These are phyloP conservation scores for Micrastur ruficollis DNA, from an alignment of 2,797 vertebrate genomes.

Conservation along the genomic window DNA sequence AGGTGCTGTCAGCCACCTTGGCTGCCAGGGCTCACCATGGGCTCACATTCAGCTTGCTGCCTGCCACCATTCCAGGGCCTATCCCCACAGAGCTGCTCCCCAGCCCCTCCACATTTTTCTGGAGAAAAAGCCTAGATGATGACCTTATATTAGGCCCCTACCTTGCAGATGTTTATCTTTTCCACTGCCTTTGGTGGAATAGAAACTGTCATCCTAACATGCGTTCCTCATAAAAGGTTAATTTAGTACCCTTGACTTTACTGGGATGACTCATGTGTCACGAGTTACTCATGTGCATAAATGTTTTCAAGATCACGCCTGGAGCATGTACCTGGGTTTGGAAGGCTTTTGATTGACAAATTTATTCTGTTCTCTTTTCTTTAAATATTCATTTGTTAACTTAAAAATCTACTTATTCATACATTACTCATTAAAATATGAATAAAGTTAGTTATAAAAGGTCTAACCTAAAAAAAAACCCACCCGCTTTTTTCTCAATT, in stretches of 20 bases:
- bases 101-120: not conserved
- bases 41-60: not conserved
- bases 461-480: slow-evolving; percentile 25
- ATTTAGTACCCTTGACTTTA: slow-evolving; percentile 23
- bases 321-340: slow-evolving; percentile 44
- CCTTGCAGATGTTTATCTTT: not conserved
- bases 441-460: slow-evolving; percentile 61
- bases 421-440: slow-evolving; percentile 65
- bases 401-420: slow-evolving; percentile 61
- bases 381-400: slow-evolving; percentile 68
- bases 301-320: slow-evolving; percentile 57
- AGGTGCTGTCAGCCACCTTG: not conserved
- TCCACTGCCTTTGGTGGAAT: not conserved
- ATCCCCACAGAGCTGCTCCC: not conserved
- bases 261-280: slow-evolving; percentile 43
- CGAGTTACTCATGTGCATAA: slow-evolving; percentile 49
- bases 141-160: not conserved
- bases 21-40: fast-evolving
- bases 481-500: not conserved
- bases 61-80: not conserved
- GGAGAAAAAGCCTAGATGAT: not conserved
- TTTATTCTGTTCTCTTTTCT: slow-evolving; percentile 53
- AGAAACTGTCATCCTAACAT: slow-evolving; percentile 1
- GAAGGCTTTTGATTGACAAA: slow-evolving; percentile 64
- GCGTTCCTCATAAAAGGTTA: not conserved